Conservation (phyloP, 2,113 vertebrate species). For the Australoheros scitulus region DNA sequence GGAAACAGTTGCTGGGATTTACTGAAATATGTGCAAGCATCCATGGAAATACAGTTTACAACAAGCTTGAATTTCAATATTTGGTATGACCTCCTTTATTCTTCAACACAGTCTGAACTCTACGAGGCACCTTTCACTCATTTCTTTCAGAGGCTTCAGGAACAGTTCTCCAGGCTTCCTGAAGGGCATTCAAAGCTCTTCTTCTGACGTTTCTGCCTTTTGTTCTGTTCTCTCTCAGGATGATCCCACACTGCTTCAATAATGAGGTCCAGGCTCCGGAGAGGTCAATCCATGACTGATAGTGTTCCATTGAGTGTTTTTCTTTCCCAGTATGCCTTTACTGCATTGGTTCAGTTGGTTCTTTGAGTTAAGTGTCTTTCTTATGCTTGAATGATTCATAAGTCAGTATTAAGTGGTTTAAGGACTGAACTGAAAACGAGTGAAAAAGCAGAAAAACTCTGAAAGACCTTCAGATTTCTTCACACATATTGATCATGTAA, state of each 20-base stretch:
- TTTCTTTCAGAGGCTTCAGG: neutral
- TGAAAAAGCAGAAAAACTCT: neutral
- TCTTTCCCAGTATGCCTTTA: too few species aligned
- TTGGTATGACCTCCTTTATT: neutral
- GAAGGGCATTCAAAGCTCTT: too few species aligned
- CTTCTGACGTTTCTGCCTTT: too few species aligned
- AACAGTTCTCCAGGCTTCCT: neutral
- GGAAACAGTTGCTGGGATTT: neutral
- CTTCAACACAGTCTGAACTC: neutral
- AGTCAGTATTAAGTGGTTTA: neutral
- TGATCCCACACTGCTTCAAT: too few species aligned
- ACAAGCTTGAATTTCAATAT: fast-evolving
- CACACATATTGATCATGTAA: neutral
- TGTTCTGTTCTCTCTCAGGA: too few species aligned
- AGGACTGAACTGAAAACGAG: neutral
- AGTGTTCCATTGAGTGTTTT: too few species aligned
- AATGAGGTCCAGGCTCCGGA: too few species aligned
- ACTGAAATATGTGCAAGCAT: neutral
- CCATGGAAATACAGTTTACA: neutral
- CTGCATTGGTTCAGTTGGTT: too few species aligned
- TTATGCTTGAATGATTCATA: neutral
- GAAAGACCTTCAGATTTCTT: neutral
- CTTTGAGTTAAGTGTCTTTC: neutral
- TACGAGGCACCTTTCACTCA: neutral
- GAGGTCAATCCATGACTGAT: too few species aligned